These are phyloP conservation scores for Melieria picta DNA, from an alignment of 2,888 invertebrate species.

Conservation along the genomic window DNA sequence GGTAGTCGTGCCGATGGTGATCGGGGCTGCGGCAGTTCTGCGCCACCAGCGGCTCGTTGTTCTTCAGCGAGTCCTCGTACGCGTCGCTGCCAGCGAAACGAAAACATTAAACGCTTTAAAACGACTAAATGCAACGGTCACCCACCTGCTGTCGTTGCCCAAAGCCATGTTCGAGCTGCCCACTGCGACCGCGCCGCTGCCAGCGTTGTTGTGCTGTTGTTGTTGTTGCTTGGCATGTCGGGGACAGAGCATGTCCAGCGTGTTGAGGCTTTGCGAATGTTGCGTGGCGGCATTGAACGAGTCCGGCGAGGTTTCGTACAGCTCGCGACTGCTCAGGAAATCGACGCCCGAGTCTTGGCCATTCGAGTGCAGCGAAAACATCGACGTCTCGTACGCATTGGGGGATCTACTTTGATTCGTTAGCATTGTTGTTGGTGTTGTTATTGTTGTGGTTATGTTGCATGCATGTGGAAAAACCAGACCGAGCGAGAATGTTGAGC, in stretches of 20 bases:
- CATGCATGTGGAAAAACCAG: neutral
- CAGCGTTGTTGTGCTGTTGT: conserved; percentile 13
- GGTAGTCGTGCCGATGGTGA: conserved; percentile 54
- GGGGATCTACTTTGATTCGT: conserved; percentile 27
- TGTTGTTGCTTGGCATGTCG: conserved; percentile 57
- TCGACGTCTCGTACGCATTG: conserved; percentile 73
- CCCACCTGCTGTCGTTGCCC: conserved; percentile 60
- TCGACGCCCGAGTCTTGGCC: conserved; percentile 84
- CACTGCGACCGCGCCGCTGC: conserved; percentile 6
- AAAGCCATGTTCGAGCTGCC: conserved; percentile 11
- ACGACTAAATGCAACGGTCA: conserved; percentile 10
- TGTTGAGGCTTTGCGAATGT: conserved; percentile 43
- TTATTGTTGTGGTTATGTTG: neutral
- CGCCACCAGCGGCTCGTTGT: conserved; percentile 56
- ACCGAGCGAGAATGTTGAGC: too few species aligned
- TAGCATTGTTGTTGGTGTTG: neutral
- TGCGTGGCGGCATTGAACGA: conserved; percentile 51
- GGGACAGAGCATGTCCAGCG: conserved; percentile 55
- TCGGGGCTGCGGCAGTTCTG: conserved; percentile 54
- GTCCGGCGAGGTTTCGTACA: conserved; percentile 62
- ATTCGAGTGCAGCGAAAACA: conserved; percentile 83
- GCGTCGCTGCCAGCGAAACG: conserved; percentile 69
- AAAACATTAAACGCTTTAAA: neutral
- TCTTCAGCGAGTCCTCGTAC: conserved; percentile 83
- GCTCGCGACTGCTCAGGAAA: conserved; percentile 63